Base-by-base conservation (phyloP, 2,888 invertebrate genomes). In the Drosophila macrospina region DNA sequence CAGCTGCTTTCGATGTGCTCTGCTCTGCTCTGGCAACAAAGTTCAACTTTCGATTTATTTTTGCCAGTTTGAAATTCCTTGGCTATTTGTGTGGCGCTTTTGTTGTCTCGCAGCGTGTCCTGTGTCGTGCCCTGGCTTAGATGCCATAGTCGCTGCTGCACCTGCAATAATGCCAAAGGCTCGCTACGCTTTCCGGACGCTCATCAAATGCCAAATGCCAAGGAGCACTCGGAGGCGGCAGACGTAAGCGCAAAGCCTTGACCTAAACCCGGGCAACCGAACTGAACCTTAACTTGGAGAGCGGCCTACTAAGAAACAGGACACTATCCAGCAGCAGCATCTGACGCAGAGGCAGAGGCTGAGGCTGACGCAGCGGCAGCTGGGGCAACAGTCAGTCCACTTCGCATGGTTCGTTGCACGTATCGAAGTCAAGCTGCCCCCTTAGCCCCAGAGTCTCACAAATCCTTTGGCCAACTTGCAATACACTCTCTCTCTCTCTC, bases 31-130 rank as follows among this genome's bases (percentile, higher is more conserved):
- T 47, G 42, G 48, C 75, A 70, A 45, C 39, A 73, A 85, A 81
- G 69, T 85, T 82, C 52, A 67, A 77, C 80, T 86, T 88, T 82
- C 86, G 86, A 88, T 86, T 83, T 87, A 84, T 79, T 71, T 87
- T 81, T 62, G 63, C 62, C 48, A 85, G 71, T 63, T 86, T 67
- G 67, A 78, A 79, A 74, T 81, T 74, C 69, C 75, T 59, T 61
- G 48, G 56, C 63, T 60, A 70, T 78, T 74, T 78, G 65, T 84
- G 69, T 65, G 24, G 61, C 64, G 67, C 77, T 66, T 70, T 87
- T 82, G 66, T 86, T 86, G 86, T 74, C 69, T 30, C 42, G 30
- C 39, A 39, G 34, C 67, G 52, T 64, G 52, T 10, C 15, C 13
- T 11, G 48, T 11, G 24, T 24, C 50, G 28, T 48, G 51, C 55